Evolutionary conservation across 1,140 invertebrate species (phyloP).

Genomic region (Hormaphis cornu): DNA sequence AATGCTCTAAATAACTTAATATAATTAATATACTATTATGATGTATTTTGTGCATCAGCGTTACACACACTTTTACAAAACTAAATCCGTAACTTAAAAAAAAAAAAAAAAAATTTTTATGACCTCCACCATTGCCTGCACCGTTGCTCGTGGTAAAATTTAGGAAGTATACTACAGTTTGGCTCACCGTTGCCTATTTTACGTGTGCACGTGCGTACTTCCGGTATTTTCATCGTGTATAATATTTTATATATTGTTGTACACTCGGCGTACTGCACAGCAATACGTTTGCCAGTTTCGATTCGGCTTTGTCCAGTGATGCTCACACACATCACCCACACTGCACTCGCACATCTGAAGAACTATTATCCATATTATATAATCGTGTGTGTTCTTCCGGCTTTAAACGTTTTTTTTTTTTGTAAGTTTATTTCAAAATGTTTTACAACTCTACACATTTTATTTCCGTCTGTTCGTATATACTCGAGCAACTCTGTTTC

Average conservation of each 20-base stretch:
- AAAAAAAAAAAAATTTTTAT: not conserved
- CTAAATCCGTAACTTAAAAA: not conserved
- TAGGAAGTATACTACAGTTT: slow-evolving; percentile 15
- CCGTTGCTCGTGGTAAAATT: not conserved
- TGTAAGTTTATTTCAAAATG: not conserved
- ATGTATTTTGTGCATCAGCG: too few relatives aligned
- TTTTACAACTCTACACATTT: too few relatives aligned
- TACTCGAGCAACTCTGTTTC: too few relatives aligned
- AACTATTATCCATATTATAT: too few relatives aligned
- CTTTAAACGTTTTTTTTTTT: not conserved
- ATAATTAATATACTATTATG: too few relatives aligned
- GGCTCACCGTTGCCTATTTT: slow-evolving; percentile 1
- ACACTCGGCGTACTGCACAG: not conserved
- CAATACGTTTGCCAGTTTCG: not conserved
- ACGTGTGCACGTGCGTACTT: slow-evolving; percentile 21
- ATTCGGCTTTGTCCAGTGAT: slow-evolving; percentile 1
- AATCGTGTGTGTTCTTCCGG: not conserved
- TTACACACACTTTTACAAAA: too few relatives aligned
- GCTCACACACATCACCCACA: not conserved
- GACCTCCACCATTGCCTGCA: not conserved
- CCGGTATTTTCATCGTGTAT: not conserved
- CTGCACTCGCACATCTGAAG: too few relatives aligned
- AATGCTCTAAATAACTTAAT: too few relatives aligned
- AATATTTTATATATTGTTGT: too few relatives aligned
- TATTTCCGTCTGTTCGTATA: not conserved